phyloP scores from a whole-genome alignment of 2,797 vertebrate genomes.

The Hybognathus amarus region DNA sequence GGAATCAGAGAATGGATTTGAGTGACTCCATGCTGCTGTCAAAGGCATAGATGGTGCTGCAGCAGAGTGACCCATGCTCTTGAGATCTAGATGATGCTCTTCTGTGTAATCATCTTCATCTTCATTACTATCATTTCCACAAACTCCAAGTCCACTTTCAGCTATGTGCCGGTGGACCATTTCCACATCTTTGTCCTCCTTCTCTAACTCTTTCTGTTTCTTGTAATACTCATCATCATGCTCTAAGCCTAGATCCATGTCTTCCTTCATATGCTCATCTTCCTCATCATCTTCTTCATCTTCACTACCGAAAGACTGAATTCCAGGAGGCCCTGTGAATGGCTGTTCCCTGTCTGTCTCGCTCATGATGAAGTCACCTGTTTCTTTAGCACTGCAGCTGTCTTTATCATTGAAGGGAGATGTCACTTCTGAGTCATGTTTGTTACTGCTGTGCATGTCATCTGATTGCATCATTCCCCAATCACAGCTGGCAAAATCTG shows the following conservation, averaged over 20 bases:
- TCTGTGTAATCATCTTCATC: slow-evolving; percentile 63
- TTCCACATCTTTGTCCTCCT: slow-evolving; percentile 78
- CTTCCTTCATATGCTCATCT: slow-evolving; percentile 66
- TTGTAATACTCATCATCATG: slow-evolving; percentile 64
- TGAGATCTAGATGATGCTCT: slow-evolving; percentile 63
- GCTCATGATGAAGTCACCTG: slow-evolving; percentile 38
- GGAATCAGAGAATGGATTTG: slow-evolving; percentile 73
- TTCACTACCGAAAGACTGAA: slow-evolving; percentile 77
- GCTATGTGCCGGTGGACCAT: slow-evolving; percentile 76
- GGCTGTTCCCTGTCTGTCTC: slow-evolving; percentile 52
- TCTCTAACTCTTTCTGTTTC: slow-evolving; percentile 62
- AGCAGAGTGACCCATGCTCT: slow-evolving; percentile 71
- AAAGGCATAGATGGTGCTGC: slow-evolving; percentile 57
- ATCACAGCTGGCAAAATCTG: slow-evolving; percentile 36
- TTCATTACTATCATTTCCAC: slow-evolving; percentile 69
- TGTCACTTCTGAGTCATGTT: slow-evolving; percentile 28
- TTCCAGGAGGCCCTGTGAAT: slow-evolving; percentile 76
- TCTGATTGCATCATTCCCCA: slow-evolving; percentile 39
- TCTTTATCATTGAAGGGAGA: slow-evolving; percentile 17
- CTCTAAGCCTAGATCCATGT: slow-evolving; percentile 76
- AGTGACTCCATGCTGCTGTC: slow-evolving; percentile 71
- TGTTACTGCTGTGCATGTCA: slow-evolving; percentile 31
- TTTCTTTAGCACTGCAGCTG: slow-evolving; percentile 16
- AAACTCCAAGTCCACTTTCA: slow-evolving; percentile 63
- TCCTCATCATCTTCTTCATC: slow-evolving; percentile 74